Conservation (phyloP, 2,797 vertebrate species). For the Eidolon dupreanum region DNA sequence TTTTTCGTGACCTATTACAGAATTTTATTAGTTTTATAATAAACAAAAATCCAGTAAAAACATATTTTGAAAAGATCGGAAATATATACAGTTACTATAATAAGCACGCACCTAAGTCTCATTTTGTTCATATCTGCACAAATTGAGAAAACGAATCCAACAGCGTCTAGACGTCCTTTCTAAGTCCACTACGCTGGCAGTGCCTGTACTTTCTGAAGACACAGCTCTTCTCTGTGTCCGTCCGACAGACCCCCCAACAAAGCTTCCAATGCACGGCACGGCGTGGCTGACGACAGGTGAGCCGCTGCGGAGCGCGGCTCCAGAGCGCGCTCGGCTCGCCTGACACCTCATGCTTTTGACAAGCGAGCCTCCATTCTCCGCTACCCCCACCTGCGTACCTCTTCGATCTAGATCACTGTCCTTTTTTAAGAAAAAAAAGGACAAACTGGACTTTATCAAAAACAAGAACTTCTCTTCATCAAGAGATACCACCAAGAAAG, state of each 20-base stretch:
- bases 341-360: neutral
- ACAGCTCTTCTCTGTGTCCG: neutral
- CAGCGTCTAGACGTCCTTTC: neutral
- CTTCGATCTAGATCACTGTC: neutral
- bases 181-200: neutral
- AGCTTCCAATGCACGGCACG: neutral
- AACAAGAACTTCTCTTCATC: neutral
- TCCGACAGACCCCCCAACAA: neutral
- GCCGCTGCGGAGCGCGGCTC: neutral
- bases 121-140: neutral
- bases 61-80: neutral
- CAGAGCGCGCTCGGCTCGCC: neutral
- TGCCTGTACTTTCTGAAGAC: neutral
- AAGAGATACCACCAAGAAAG: neutral
- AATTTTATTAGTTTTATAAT: neutral
- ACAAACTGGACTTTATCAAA: neutral
- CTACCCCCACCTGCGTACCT: neutral
- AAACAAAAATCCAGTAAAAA: constrained; percentile 17
- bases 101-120: neutral
- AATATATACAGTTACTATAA: neutral
- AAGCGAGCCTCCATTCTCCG: neutral
- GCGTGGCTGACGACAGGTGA: neutral
- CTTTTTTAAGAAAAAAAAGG: neutral
- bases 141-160: neutral
- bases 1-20: neutral